Conservation (phyloP, 92 coral and sea anemone genomes). For the Phenganax marumi region DNA sequence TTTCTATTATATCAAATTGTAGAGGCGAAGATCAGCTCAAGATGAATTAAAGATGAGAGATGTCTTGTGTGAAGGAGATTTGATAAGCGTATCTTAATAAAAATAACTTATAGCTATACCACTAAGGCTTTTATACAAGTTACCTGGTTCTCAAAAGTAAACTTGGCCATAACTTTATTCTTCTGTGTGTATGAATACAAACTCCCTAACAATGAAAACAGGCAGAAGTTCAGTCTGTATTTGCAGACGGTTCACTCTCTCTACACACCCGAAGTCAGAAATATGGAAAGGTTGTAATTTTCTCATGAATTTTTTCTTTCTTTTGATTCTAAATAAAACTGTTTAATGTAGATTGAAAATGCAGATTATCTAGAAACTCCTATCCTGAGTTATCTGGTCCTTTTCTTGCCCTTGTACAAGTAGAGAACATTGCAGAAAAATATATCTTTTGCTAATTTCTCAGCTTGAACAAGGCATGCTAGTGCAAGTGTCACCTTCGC, state of each 20-base stretch:
- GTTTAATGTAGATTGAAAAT: neutral
- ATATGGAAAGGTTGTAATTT: slow-evolving; percentile 82
- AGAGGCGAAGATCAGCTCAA: slow-evolving; percentile 94
- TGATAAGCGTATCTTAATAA: slow-evolving; percentile 90
- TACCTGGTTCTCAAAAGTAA: too few species aligned
- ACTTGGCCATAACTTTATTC: neutral
- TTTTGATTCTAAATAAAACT: neutral
- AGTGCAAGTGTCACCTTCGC: slow-evolving; percentile 80
- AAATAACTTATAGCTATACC: neutral
- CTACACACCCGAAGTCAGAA: slow-evolving; percentile 94
- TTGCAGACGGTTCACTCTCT: slow-evolving; percentile 85
- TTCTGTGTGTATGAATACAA: neutral
- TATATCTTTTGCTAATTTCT: neutral
- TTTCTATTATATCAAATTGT: neutral
- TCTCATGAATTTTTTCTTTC: neutral
- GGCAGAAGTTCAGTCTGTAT: slow-evolving; percentile 98
- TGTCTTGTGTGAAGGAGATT: slow-evolving; percentile 90
- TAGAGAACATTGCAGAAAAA: neutral
- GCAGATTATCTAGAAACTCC: too few species aligned
- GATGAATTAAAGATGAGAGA: slow-evolving; percentile 97
- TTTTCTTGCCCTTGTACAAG: neutral
- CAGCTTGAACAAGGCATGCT: slow-evolving; percentile 84
- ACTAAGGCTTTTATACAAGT: neutral
- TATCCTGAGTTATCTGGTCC: too few species aligned
- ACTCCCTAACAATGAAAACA: slow-evolving; percentile 53